Conservation (phyloP, 2,888 invertebrate species). For the Odontothrips loti region DNA sequence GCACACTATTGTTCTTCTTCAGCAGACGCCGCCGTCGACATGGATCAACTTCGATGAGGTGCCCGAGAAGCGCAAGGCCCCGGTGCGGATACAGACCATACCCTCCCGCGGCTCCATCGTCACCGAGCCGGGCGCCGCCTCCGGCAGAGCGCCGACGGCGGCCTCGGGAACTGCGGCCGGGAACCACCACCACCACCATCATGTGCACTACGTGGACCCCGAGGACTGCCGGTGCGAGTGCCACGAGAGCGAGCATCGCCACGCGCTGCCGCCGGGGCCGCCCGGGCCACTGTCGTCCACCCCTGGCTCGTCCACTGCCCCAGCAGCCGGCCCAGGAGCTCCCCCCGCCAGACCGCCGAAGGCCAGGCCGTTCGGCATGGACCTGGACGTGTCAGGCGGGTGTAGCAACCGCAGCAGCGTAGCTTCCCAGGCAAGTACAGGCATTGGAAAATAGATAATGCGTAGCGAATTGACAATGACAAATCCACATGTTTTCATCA, state of each 20-base stretch:
- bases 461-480: too few species aligned
- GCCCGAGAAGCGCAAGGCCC: constrained; percentile 74
- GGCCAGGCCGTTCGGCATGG: constrained; percentile 4
- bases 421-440: background rate
- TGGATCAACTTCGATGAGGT: constrained; percentile 71
- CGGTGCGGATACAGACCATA: constrained; percentile 76
- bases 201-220: constrained; percentile 75
- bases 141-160: background rate
- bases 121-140: constrained; percentile 29
- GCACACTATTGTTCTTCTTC: constrained; percentile 21
- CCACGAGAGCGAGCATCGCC: background rate
- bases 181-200: constrained; percentile 40
- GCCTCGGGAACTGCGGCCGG: background rate
- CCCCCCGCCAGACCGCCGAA: background rate
- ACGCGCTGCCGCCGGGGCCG: background rate
- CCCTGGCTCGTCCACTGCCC: background rate
- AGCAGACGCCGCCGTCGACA: constrained; percentile 48
- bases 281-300: background rate
- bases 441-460: too few species aligned
- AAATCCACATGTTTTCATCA: background rate
- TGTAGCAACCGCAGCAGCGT: constrained; percentile 18
- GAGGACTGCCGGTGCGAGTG: constrained; percentile 21
- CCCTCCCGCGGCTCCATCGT: constrained; percentile 47
- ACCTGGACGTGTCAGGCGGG: constrained; percentile 10
- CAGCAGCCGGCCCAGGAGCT: background rate